Conservation (phyloP, 2,888 invertebrate species). For the Dasypolia templi region DNA sequence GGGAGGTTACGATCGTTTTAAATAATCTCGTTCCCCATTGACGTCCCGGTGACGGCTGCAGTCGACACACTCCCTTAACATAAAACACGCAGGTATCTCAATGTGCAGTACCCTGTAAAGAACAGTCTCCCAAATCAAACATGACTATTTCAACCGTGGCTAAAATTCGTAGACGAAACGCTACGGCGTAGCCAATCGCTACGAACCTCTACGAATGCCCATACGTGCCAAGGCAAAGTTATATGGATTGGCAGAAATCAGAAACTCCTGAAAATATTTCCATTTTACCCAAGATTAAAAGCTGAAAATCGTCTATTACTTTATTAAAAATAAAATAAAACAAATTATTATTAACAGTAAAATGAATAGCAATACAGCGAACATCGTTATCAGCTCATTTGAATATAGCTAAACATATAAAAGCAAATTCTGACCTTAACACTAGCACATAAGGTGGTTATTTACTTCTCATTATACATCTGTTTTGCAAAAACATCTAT, state of each 20-base stretch:
- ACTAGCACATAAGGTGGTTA: neutral
- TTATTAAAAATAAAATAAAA: conserved; percentile 19
- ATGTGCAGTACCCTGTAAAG: neutral
- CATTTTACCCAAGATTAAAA: neutral
- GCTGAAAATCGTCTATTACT: neutral
- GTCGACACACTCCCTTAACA: no score
- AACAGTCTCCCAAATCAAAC: no score
- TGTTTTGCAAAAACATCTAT: neutral
- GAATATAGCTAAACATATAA: neutral
- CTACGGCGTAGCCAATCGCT: conserved; percentile 43
- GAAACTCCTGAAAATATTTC: neutral
- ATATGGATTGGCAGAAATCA: conserved; percentile 5
- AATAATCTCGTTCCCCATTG: no score
- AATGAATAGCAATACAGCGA: conserved; percentile 34
- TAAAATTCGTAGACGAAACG: conserved; percentile 21
- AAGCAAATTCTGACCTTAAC: conserved; percentile 22
- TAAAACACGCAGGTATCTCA: neutral
- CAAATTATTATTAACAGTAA: conserved; percentile 19
- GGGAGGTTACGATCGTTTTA: no score
- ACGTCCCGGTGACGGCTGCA: no score
- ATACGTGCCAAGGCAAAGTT: neutral
- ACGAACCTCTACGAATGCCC: conserved; percentile 20
- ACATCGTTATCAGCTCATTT: conserved; percentile 29
- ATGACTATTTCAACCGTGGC: neutral
- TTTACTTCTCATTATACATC: neutral